A percentile compares a stretch with the other conserved stretches of the same genome.
These are phyloP conservation scores for Podarcis raffonei DNA, from an alignment of 2,113 vertebrate species.

Conservation along the genomic window DNA sequence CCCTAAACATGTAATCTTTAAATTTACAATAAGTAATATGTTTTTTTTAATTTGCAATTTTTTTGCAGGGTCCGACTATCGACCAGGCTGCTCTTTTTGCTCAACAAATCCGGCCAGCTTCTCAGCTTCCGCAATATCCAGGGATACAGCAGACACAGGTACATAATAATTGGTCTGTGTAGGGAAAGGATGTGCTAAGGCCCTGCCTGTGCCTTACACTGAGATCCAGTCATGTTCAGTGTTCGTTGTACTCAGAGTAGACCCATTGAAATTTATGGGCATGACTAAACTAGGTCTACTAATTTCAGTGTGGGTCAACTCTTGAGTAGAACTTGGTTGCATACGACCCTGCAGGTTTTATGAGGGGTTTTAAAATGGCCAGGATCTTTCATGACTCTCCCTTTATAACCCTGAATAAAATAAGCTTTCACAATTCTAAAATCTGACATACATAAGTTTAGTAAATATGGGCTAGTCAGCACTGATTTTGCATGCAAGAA, in stretches of 20 bases:
- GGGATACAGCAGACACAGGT: conserved; percentile 79
- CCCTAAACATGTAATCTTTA: neutral
- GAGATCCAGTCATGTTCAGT: too few relatives aligned
- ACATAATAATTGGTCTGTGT: neutral
- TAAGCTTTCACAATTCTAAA: neutral
- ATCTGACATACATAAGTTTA: neutral
- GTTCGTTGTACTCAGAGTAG: too few relatives aligned
- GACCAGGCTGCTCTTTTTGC: conserved; percentile 75
- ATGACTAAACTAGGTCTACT: too few relatives aligned
- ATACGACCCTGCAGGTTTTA: neutral
- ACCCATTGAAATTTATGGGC: too few relatives aligned
- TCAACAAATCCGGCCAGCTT: conserved; percentile 60
- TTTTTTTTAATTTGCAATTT: conserved; percentile 14
- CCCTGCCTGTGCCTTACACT: neutral
- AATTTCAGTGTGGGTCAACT: too few relatives aligned
- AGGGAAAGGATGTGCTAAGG: neutral
- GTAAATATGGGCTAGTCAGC: neutral
- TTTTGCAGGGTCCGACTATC: conserved; percentile 72
- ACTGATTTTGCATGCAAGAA: neutral
- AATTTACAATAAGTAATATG: neutral
- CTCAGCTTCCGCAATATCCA: conserved; percentile 71
- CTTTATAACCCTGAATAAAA: neutral
- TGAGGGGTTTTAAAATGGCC: fast-evolving
- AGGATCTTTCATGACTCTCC: neutral
- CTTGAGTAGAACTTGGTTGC: too few relatives aligned